Base-by-base conservation (phyloP, 2,113 vertebrate genomes). In the Cathartes aura region DNA sequence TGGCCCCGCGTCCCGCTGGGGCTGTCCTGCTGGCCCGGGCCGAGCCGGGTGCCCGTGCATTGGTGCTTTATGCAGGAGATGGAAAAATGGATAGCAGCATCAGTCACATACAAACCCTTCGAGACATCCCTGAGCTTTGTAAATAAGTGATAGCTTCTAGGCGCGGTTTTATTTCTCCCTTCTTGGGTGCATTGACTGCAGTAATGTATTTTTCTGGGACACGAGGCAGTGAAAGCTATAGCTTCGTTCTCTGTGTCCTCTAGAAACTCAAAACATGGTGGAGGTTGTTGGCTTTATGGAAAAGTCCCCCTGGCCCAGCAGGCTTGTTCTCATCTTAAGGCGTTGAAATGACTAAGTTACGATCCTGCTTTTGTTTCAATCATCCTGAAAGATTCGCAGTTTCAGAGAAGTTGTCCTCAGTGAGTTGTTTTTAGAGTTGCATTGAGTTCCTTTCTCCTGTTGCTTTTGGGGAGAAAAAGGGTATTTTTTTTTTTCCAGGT, bases 1-100 rank as follows among this genome's bases (percentile, higher is more conserved):
- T 22, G 30, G 40, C 5, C 34, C 50, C 4, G 1, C 0, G 2
- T 30, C 38, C 11, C 0, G 1, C 32, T 0, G 0, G n/a, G 67
- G 40, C 60, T 81, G 68, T 86, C 40, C 38, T 73, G 53, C 26
- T 48, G 21, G 15, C n/a, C 27, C 1, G 3, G 5, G 14, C 29
- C 17, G 47, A 30, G 76, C 30, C 40, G 48, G 27, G 16, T 53
- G n/a, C 14, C 10, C 3, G 3, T 38, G 19, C 4, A 2, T 18
- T 11, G 10, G 12, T 62, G 34, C 36, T 43, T n/a, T 24, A 27
- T 38, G 67, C 10, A 16, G 55, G 47, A 78, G 53, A 32, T 1
- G 1, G 12, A n/a, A 50, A 30, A 68, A 64, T 5, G 50, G 29
- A 26, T 9, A 24, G 17, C 22, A 71, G 74, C 56, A 43, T 71